Evolutionary conservation across 1,140 invertebrate species (phyloP), one percentile per base, ranked within the genome.

Genomic region (Laupala kohalensis): DNA sequence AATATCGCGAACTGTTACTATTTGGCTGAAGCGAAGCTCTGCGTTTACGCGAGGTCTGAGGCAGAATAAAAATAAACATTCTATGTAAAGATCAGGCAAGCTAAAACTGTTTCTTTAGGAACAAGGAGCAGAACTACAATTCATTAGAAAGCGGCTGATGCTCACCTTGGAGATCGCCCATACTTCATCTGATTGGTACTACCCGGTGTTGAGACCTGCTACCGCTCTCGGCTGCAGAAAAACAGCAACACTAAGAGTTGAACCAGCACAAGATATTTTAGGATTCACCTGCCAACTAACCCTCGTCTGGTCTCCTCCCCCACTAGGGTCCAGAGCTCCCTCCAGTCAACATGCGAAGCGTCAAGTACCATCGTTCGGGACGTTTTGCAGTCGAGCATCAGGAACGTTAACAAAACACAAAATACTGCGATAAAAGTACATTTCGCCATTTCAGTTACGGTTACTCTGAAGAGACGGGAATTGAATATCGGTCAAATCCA

Each of bases 231-330:
- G 37, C 37, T 53, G 37, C 37, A 53, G 37, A 53, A 53, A 53
- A 53, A 9, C 37, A 53, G 37, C 37, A 53, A 53, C 37, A 53
- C 37, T 19, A 9, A 53, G 9, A 53, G 37, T 13, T 53, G 37
- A 53, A 53, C 28, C 9, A 9, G 67, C 67, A 23, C 37, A 19
- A 53, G 67, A 29, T 67, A 67, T 67, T 68, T 68, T 27, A 68
- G 67, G 67, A 67, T 26, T 67, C 26, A 67, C 66, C 66, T 67
- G 66, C 25, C 27, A 27, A 28, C 66, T 27, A n/a, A 67, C 12
- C 12, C 25, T 26, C 12, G 19, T 27, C 27, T 25, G 24, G 27
- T 27, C n/a, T n/a, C 27, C 66, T 26, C 66, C 66, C 66, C 25
- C 66, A 67, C 66, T 19, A 25, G 27, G 24, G 25, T 26, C 25